These are phyloP conservation scores for Merodon equestris DNA, from an alignment of 2,888 invertebrate genomes.

Conservation along the genomic window DNA sequence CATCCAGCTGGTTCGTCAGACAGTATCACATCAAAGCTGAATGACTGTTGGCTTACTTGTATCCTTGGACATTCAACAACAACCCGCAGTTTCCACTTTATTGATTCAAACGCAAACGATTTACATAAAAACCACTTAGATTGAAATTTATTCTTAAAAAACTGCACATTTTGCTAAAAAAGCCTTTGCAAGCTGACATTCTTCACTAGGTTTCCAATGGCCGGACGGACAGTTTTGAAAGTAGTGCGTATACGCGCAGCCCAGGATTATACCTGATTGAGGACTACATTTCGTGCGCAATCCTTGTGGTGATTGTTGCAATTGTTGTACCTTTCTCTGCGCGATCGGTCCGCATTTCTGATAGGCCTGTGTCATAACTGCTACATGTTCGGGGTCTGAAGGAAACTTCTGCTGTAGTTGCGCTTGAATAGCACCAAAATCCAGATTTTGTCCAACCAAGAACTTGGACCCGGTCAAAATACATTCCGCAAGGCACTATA, in stretches of 20 bases:
- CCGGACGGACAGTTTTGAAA: constrained; percentile 76
- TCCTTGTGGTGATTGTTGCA: constrained; percentile 51
- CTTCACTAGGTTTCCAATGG: constrained; percentile 74
- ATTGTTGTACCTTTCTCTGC: constrained; percentile 51
- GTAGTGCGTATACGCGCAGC: constrained; percentile 77
- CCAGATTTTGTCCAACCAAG: constrained; percentile 71
- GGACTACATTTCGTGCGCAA: constrained; percentile 74
- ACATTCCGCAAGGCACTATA: constrained; percentile 77
- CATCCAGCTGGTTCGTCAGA: too few relatives aligned
- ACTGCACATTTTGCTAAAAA: constrained; percentile 75
- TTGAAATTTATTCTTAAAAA: constrained; percentile 17
- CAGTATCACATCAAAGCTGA: too few relatives aligned
- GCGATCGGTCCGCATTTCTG: constrained; percentile 73
- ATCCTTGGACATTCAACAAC: too few relatives aligned
- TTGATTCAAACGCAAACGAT: too few relatives aligned
- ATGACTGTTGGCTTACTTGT: too few relatives aligned
- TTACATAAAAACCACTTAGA: neutral
- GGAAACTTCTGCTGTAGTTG: constrained; percentile 73
- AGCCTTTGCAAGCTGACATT: constrained; percentile 75
- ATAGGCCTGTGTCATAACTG: constrained; percentile 73
- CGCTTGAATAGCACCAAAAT: constrained; percentile 70
- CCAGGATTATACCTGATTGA: constrained; percentile 75
- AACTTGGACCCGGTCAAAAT: constrained; percentile 74
- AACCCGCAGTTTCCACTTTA: too few relatives aligned
- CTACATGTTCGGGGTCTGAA: constrained; percentile 73